Conservation (phyloP, 2,888 invertebrate genomes). For the Dasysyrphus tricinctus region DNA sequence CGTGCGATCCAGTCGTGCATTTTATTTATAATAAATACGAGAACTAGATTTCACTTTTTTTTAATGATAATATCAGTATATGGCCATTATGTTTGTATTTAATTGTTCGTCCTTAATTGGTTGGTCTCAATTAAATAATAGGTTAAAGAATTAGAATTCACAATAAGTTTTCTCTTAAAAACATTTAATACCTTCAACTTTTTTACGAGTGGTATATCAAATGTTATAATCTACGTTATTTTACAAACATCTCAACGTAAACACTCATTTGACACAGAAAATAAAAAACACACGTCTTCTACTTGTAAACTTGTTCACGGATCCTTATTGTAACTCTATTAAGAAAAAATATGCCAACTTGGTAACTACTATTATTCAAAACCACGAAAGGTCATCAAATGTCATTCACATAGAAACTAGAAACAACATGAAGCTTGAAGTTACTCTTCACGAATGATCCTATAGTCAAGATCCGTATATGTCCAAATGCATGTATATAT, state of each 20-base stretch:
- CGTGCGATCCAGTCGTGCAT: too few species aligned
- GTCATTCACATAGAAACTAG: constrained; percentile 62
- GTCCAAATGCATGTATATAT: neutral
- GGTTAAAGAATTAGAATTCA: too few species aligned
- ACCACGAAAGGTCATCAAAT: constrained; percentile 60
- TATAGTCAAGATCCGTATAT: constrained; percentile 38
- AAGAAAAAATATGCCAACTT: constrained; percentile 24
- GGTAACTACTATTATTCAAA: neutral
- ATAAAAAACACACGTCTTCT: neutral
- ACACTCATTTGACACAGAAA: constrained; percentile 6
- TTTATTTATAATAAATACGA: too few species aligned
- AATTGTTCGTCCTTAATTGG: too few species aligned
- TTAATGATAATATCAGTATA: too few species aligned
- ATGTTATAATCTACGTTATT: too few species aligned
- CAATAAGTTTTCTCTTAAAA: too few species aligned
- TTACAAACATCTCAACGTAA: neutral
- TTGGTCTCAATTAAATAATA: too few species aligned
- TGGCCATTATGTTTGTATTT: too few species aligned
- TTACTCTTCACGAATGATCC: constrained; percentile 48
- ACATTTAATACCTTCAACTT: too few species aligned
- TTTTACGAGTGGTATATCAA: too few species aligned
- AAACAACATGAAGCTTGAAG: constrained; percentile 40
- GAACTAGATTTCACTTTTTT: too few species aligned
- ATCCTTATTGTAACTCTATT: constrained; percentile 26
- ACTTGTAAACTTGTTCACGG: constrained; percentile 3